Evolutionary conservation across 92 coral and sea anemone genomes (phyloP), one percentile per base, ranked within the genome.

Genomic region (Bergia sp.): DNA sequence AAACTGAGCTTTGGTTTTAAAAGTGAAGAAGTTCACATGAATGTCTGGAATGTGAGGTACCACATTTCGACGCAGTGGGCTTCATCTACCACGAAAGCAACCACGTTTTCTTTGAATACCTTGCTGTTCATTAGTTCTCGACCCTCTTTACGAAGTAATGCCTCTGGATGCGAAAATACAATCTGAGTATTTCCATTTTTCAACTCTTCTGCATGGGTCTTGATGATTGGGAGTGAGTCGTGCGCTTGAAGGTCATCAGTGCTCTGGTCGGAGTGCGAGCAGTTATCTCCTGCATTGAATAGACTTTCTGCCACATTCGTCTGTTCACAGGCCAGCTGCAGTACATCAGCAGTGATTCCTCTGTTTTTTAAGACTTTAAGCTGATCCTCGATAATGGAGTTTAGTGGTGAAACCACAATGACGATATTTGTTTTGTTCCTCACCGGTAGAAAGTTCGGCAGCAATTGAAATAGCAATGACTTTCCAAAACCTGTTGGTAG

Each of bases 401-500:
- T 91, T 43, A 91, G 69, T 41, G 96, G 96, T n/a, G 91, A 88
- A 18, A 92, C 96, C 7, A 94, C 92, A 37, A 90, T 80, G 11
- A 94, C 93, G 44, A 92, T 94, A 84, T 92, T 92, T 80, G 80
- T 92, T 42, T 39, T 77, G 74, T 88, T 77, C 84, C 88, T 94
- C 49, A 92, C 92, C 41, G 93, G 94, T 16, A 91, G 7, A 77
- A 91, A 94, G 37, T 85, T 21, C 36, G 93, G 93, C 82, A 94
- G 72, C 4, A 94, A 77, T 37, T 94, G 96, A 47, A 94, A 94
- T n/a, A 93, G 90, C 86, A 91, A 73, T 3, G 92, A 93, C 92
- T 91, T 93, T 64, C 96, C 93, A 87, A 87, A 93, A 38, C 94
- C 96, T 11, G 94, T 93, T 21, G 96, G 91, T 13, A 91, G 91